These are phyloP conservation scores for Ceyx cyanopectus DNA, from an alignment of 2,113 vertebrate genomes.

Conservation along the genomic window DNA sequence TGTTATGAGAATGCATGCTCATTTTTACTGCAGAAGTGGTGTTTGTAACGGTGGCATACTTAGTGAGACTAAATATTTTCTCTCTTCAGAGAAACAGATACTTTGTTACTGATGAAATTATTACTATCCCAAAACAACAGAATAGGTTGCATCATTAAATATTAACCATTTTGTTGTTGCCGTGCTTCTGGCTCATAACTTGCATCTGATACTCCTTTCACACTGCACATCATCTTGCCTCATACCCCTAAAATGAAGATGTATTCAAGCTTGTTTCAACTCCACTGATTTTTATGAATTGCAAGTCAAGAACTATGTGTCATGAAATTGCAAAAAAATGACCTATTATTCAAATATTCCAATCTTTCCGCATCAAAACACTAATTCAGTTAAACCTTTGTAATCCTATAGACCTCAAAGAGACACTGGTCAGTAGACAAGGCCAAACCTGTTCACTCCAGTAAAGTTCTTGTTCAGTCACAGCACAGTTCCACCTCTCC, in stretches of 20 bases:
- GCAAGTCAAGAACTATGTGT: not conserved
- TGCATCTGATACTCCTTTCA: not conserved
- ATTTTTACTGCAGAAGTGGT: constrained; percentile 7
- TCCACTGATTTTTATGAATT: not conserved
- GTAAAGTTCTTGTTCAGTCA: not conserved
- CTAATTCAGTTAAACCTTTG: not conserved
- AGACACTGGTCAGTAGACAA: not conserved
- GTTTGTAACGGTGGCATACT: not conserved
- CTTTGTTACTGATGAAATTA: not conserved
- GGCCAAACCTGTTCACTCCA: not conserved
- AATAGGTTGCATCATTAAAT: too few relatives aligned
- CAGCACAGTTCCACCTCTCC: not conserved
- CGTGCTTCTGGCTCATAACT: not conserved
- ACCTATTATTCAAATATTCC: not conserved
- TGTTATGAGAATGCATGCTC: not conserved
- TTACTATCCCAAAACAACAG: too few relatives aligned
- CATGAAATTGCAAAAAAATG: not conserved
- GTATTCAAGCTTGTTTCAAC: not conserved
- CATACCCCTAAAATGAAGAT: not conserved
- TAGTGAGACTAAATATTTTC: not conserved
- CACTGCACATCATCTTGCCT: not conserved
- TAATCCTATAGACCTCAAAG: not conserved
- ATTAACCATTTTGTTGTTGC: not conserved
- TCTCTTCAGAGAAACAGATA: not conserved
- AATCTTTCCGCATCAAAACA: not conserved